phyloP scores from a whole-genome alignment of 2,888 invertebrate genomes.

The Emmelina monodactyla region DNA sequence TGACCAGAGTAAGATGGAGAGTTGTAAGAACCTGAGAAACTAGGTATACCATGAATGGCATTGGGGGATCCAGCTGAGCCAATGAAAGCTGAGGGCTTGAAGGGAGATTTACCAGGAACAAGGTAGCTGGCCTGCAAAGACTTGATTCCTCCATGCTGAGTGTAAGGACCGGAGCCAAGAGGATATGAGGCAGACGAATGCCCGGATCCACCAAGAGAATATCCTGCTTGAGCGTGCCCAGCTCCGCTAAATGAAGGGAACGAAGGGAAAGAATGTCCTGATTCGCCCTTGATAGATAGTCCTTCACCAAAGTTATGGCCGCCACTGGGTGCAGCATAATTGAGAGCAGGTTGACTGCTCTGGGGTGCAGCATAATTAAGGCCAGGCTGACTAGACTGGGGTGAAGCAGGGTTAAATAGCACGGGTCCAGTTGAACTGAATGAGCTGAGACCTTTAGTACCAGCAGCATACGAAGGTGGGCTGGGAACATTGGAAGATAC shows the following conservation, averaged over 20 bases:
- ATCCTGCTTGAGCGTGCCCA: slow-evolving; percentile 12
- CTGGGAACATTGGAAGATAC: slow-evolving; percentile 15
- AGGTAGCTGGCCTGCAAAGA: slow-evolving; percentile 28
- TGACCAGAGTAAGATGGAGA: slow-evolving; percentile 32
- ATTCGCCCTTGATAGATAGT: slow-evolving; percentile 17
- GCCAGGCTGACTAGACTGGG: slow-evolving; percentile 25
- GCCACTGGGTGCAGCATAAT: slow-evolving; percentile 26
- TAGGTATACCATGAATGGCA: slow-evolving; percentile 31
- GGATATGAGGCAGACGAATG: slow-evolving; percentile 1
- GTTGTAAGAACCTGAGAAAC: slow-evolving; percentile 32
- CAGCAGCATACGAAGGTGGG: slow-evolving; percentile 42
- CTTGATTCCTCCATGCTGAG: slow-evolving; percentile 21
- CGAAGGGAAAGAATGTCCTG: slow-evolving; percentile 19
- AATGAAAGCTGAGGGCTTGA: slow-evolving; percentile 54
- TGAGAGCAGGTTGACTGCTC: slow-evolving; percentile 20
- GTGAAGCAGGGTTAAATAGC: slow-evolving; percentile 39
- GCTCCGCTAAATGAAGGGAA: slow-evolving; percentile 9
- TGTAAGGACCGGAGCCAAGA: slow-evolving; percentile 6
- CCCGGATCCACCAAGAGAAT: slow-evolving; percentile 25
- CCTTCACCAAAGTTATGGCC: slow-evolving; percentile 16
- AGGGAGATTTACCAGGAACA: slow-evolving; percentile 37
- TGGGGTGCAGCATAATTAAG: background rate
- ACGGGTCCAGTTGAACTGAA: slow-evolving; percentile 52
- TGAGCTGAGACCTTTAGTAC: slow-evolving; percentile 51
- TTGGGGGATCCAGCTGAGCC: slow-evolving; percentile 45